Base-by-base conservation (phyloP, 2,113 vertebrate genomes). In the Candoia aspera region DNA sequence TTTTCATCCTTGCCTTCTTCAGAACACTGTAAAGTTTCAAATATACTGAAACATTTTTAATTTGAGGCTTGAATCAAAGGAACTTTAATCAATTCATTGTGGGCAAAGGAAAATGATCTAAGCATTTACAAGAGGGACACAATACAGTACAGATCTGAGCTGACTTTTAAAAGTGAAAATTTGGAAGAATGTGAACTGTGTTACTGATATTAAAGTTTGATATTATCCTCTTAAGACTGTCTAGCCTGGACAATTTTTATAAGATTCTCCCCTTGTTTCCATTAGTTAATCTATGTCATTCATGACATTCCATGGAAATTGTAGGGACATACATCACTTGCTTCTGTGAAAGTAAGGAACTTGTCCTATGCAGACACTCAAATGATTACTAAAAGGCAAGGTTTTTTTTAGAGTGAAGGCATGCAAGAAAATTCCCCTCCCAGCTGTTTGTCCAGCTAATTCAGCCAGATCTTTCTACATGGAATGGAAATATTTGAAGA, bases 1-100 rank as follows among this genome's bases (percentile, higher is more conserved):
- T 90, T 94, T 95, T 96, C 57, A 94, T 90, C 91, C 92, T 23
- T 94, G 93, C 91, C 93, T 57, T 90, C 91, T 92, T 94, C 91
- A 2, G 91, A 86, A 95, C 91, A 49, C 84, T 26, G 73, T 90
- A 94, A 94, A 37, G 84, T 92, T 87, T 62, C 93, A 94, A 15
- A 0, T 85, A 1, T 90, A 8, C 91, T 93, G 91, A 91, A 49
- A 29, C 0, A 1, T 29, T 93, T 84, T 54, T 79, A 64, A 0
- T 87, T 13, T 37, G 46, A 15, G 42, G 87, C 91, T 92, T 19
- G 64, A 0, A 89, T 73, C 87, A 0, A 2, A 91, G 79, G 3
- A 23, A 54, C 85, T 91, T 54, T 93, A 90, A 0, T 2, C 0
- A 42, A 84, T 90, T 84, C 92, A 89, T 0, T 0, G 0, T 6